Evolutionary conservation across 2,113 vertebrate genomes (phyloP), one percentile per base, ranked within the genome.

Genomic region (Cryptomyrus ogoouensis): DNA sequence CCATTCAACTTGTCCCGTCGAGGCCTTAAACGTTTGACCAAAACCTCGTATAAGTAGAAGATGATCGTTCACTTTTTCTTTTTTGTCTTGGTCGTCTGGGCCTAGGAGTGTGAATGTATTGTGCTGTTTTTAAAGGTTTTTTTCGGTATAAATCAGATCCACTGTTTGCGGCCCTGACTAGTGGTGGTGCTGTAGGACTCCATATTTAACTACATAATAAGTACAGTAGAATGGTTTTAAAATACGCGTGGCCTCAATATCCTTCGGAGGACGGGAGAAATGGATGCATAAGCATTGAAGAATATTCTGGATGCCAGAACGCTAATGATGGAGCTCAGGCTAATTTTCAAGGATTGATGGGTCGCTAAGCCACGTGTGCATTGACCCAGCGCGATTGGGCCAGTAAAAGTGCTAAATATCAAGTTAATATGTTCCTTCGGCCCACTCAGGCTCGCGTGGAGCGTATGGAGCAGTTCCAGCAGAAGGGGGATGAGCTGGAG

Each of bases 381-480:
- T 46, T 24, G 21, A n/a, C 42, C 39, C 44, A 47, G 7, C 2
- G 44, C 46, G 83, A 84, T 47, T 84, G 9, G 19, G 46, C 3
- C 44, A n/a, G 83, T 24, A 84, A 42, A 31, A 1, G 35, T 42
- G 44, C 83, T 84, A 39, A 24, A 15, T n/a, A 24, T 46, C 24
- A 42, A 24, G 39, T n/a, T n/a, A 46, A 46, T 44, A 10, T 53
- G 83, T 47, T n/a, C 44, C 10, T 7, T n/a, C 86, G 1, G 31
- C 21, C 77, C 12, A 74, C 77, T 10, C 92, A 98, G 98, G 94
- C 96, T 31, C 96, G 97, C 0, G 93, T 98, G 91, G 98, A 98
- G 90, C 94, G 95, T 2, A 97, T 97, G 97, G 96, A 97, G 21
- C 96, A 95, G n/a, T 97, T 98, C 92, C 95, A 97, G 89, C 97